Percentiles rank a stretch among this genome's conserved stretches.
phyloP scores from a whole-genome alignment of 2,113 vertebrate genomes.

The Bufo bufo region DNA sequence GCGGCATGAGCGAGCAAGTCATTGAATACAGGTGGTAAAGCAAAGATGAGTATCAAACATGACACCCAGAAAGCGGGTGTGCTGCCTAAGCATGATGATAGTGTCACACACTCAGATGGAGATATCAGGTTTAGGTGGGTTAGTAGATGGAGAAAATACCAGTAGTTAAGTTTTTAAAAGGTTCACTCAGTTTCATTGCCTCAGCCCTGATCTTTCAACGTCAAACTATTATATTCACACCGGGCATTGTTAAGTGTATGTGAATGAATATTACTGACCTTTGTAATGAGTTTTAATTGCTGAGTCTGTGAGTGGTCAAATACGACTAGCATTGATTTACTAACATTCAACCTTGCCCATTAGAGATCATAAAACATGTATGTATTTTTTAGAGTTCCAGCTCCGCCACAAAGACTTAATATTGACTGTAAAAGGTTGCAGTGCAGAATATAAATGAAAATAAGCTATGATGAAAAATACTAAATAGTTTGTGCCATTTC shows the following conservation, averaged over 20 bases:
- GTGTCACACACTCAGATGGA: too few species aligned
- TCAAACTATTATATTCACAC: neutral
- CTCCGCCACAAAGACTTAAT: neutral
- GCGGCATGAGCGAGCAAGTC: too few species aligned
- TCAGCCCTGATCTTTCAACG: neutral
- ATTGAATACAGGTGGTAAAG: too few species aligned
- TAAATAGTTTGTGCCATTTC: too few species aligned
- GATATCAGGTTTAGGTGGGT: too few species aligned
- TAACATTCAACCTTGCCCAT: neutral
- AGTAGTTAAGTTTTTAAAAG: too few species aligned
- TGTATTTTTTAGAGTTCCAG: neutral
- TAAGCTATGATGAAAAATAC: neutral
- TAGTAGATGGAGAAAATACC: too few species aligned
- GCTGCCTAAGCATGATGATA: too few species aligned
- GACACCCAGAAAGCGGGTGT: too few species aligned
- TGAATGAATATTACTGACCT: neutral
- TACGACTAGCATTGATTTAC: neutral
- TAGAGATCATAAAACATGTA: neutral
- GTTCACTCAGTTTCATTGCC: neutral
- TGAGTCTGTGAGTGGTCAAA: neutral
- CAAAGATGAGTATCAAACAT: too few species aligned
- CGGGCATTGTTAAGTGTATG: neutral
- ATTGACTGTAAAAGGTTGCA: too few species aligned
- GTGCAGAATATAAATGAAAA: neutral
- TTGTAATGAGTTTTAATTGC: constrained; percentile 9